Evolutionary conservation across 2,113 vertebrate species (phyloP), one percentile per base, ranked within the genome.

Genomic region (Acanthisitta chloris): DNA sequence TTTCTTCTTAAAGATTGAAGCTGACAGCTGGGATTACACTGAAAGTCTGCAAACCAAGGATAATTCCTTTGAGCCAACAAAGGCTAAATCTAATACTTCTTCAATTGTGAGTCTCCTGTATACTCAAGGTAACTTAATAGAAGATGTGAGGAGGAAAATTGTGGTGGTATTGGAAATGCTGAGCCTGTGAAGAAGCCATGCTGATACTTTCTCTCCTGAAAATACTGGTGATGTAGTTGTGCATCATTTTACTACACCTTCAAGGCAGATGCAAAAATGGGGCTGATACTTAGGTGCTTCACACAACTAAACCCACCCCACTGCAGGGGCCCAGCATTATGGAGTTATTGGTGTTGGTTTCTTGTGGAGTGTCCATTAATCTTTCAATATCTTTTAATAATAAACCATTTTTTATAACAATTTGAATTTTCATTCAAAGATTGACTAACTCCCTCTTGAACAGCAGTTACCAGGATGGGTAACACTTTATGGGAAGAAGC

Each of bases 161-260:
- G 40, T 33, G 45, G 33, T 12, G 25, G 10, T 49, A 21, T 4
- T 42, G 36, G 40, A 25, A 78, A 34, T 29, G 4, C 43, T 78
- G 16, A 3, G 45, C 4, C n/a, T 3, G 5, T 42, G 34, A 46
- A 46, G 54, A 45, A 33, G 29, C 4, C 3, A 9, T 10, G 34
- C 43, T 64, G 34, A 8, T 57, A 8, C 4, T 51, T 65, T 38
- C 26, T 61, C 15, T 86, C 13, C 4, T 45, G 18, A n/a, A 45
- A 57, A 20, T 29, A 9, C 0, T 51, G 23, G 31, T 38, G 16
- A 0, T 19, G 0, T 20, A 5, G 28, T 17, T 65, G 23, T 58
- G 54, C 18, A 9, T 19, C 8, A 2, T 59, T 76, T 76, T 64
- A 11, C 23, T 23, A 0, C 14, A 7, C 19, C 19, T 80, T 38